phyloP scores from a whole-genome alignment of 2,113 vertebrate species.

The Trinectes maculatus region DNA sequence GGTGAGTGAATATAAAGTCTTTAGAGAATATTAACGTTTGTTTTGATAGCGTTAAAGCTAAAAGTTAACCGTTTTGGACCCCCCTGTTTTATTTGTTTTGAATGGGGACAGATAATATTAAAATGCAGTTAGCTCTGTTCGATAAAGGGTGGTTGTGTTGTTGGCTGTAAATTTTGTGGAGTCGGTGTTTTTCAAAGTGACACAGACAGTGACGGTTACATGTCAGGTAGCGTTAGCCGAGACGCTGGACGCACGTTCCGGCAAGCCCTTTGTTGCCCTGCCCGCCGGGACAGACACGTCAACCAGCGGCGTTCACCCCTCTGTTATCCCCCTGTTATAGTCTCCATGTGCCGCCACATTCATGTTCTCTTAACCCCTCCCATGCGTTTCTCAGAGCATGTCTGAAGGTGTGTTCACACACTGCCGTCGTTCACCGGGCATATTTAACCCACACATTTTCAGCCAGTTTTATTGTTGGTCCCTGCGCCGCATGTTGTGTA shows the following conservation, averaged over 20 bases:
- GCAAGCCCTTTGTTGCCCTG: slow-evolving; percentile 57
- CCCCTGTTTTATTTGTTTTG: background rate
- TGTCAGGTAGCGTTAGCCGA: background rate
- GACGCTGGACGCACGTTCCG: slow-evolving; percentile 25
- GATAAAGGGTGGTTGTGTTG: too few relatives aligned
- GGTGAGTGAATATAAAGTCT: slow-evolving; percentile 53
- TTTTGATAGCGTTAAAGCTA: background rate
- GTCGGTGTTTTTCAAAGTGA: too few relatives aligned
- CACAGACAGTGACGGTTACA: background rate
- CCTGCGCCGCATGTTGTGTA: too few relatives aligned
- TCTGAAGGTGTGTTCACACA: slow-evolving; percentile 15
- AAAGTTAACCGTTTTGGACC: background rate
- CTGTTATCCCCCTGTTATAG: background rate
- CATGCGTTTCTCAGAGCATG: slow-evolving; percentile 5
- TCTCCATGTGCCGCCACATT: slow-evolving; percentile 12
- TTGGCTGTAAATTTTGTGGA: too few relatives aligned
- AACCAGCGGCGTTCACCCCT: slow-evolving; percentile 1
- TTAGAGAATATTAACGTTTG: background rate
- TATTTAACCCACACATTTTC: too few relatives aligned
- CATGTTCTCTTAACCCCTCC: background rate
- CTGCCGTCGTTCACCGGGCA: too few relatives aligned
- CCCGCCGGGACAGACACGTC: slow-evolving; percentile 31
- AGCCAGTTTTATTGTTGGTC: too few relatives aligned
- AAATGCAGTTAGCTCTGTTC: too few relatives aligned
- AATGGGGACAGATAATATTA: background rate